phyloP scores from a whole-genome alignment of 2,888 invertebrate species.

The Ophonus ardosiacus region DNA sequence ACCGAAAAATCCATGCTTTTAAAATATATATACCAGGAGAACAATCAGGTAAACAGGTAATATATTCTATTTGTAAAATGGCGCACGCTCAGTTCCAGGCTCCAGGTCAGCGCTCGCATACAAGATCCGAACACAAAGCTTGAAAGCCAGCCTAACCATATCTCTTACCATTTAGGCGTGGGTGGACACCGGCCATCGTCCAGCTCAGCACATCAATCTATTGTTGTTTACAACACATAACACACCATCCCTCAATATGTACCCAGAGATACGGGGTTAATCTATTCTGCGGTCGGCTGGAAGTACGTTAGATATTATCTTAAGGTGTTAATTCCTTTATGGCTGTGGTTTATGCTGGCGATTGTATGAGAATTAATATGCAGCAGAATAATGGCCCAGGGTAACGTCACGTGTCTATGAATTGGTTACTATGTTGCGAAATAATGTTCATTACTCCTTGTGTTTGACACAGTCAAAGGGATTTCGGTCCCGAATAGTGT shows the following conservation, averaged over 20 bases:
- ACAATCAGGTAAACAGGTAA: no score
- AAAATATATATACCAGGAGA: no score
- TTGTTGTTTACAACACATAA: conserved; percentile 23
- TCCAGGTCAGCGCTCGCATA: conserved; percentile 26
- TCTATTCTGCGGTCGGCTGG: conserved; percentile 12
- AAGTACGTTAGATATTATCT: conserved; percentile 32
- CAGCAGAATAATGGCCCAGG: conserved; percentile 6
- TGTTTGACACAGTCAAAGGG: neutral
- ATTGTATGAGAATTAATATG: conserved; percentile 39
- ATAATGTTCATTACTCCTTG: conserved; percentile 10
- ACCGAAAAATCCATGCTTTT: no score
- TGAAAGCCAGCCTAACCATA: neutral
- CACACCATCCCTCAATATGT: conserved; percentile 15
- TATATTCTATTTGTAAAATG: neutral
- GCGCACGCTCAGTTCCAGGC: neutral
- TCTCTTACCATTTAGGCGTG: neutral
- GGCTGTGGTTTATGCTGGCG: conserved; percentile 27
- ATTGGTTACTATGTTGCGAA: conserved; percentile 2
- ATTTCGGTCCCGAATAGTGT: neutral
- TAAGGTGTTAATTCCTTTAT: conserved; percentile 48
- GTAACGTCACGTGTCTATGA: conserved; percentile 5
- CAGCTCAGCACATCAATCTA: conserved; percentile 11
- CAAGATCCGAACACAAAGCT: conserved; percentile 32
- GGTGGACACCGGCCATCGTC: neutral
- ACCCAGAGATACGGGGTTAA: conserved; percentile 18